Conservation (phyloP, 2,113 vertebrate species). For the Rhea pennata region DNA sequence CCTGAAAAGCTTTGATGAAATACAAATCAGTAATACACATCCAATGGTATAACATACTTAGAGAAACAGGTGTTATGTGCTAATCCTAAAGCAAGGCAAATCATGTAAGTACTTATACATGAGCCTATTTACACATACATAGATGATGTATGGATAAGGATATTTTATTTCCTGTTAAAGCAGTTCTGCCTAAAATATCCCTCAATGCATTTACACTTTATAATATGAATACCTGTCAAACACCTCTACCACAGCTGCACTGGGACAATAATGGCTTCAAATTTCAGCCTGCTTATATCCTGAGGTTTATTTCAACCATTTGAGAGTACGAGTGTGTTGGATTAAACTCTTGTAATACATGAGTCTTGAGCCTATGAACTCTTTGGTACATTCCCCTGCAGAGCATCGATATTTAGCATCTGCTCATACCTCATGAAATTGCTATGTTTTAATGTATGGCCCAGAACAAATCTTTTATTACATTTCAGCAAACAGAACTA, state of each 20-base stretch:
- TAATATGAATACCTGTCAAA: neutral
- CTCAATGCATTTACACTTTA: neutral
- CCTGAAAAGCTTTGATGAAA: neutral
- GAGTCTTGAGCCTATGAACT: neutral
- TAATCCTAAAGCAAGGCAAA: neutral
- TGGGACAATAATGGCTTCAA: neutral
- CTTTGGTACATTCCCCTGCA: neutral
- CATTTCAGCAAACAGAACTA: conserved; percentile 43
- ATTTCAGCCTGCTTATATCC: neutral
- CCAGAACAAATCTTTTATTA: conserved; percentile 45
- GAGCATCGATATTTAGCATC: conserved; percentile 19
- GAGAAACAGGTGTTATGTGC: neutral
- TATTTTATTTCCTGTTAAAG: neutral
- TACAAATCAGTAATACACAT: neutral
- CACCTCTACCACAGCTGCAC: neutral
- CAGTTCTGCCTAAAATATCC: neutral
- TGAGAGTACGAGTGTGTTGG: neutral
- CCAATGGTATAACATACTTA: neutral
- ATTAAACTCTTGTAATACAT: neutral
- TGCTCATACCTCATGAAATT: neutral
- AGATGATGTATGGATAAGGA: neutral
- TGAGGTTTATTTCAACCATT: neutral
- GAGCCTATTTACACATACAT: neutral
- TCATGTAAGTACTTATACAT: neutral
- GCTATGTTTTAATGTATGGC: conserved; percentile 56